Evolutionary conservation across 1,140 invertebrate species (phyloP).

Genomic region (Drosophila sp.): DNA sequence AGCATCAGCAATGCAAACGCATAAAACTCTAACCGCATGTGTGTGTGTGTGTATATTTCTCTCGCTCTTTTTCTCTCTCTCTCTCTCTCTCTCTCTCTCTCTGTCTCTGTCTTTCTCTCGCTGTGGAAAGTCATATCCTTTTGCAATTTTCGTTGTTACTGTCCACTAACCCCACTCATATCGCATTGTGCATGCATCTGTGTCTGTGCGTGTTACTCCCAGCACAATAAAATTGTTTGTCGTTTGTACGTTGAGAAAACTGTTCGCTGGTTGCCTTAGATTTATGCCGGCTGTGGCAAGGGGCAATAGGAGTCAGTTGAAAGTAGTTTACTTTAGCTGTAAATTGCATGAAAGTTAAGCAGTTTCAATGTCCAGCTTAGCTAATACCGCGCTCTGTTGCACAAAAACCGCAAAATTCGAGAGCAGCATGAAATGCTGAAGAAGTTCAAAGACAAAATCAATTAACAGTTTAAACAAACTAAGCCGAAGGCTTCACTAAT

Average conservation of each 20-base stretch:
- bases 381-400: conserved; percentile 75
- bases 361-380: conserved; percentile 72
- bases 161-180: conserved; percentile 77
- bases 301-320: conserved; percentile 16
- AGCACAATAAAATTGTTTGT: conserved; percentile 81
- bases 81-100: background rate
- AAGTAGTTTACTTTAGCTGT: conserved; percentile 75
- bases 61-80: background rate
- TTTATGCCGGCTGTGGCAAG: conserved; percentile 56
- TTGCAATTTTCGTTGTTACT: conserved; percentile 77
- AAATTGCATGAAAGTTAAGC: conserved; percentile 81
- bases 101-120: background rate
- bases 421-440: background rate
- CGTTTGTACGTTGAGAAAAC: conserved; percentile 64
- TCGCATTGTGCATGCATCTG: conserved; percentile 57
- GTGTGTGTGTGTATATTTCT: conserved; percentile 23
- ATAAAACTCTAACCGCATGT: conserved; percentile 76
- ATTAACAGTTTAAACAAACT: conserved; percentile 68
- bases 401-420: conserved; percentile 71
- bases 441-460: conserved; percentile 67
- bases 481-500: conserved; percentile 40
- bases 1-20: conserved; percentile 61
- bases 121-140: conserved; percentile 71
- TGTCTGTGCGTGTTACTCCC: conserved; percentile 16
- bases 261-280: conserved; percentile 53